phyloP scores from a whole-genome alignment of 2,888 invertebrate species.

The Lordiphosa andalusiaca region DNA sequence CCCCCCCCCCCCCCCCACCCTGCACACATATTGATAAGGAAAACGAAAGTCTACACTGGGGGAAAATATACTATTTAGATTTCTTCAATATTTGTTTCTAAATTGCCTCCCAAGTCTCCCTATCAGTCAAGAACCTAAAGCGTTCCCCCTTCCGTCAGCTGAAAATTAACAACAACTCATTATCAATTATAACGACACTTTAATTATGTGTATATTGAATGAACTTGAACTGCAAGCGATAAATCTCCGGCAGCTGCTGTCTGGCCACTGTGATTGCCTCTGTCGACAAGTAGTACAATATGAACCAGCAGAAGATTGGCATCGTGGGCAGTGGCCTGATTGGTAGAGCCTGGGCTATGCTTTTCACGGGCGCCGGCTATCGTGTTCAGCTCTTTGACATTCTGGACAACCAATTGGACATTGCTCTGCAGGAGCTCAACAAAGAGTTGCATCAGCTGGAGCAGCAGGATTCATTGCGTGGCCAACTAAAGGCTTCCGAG shows the following conservation, averaged over 20 bases:
- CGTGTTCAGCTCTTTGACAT: constrained; percentile 94
- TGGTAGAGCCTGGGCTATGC: constrained; percentile 98
- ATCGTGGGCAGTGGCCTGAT: constrained; percentile 95
- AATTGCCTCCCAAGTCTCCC: too few species aligned
- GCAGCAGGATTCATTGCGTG: constrained; percentile 86
- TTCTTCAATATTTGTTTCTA: too few species aligned
- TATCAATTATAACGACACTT: constrained; percentile 50
- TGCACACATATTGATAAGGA: constrained; percentile 1
- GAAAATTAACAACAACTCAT: constrained; percentile 39
- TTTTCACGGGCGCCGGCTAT: constrained; percentile 95
- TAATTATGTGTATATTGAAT: constrained; percentile 43
- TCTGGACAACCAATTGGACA: constrained; percentile 86
- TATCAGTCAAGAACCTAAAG: too few species aligned
- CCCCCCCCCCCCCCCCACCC: too few species aligned
- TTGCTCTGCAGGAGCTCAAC: constrained; percentile 87
- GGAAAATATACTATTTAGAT: too few species aligned
- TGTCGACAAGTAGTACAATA: constrained; percentile 32
- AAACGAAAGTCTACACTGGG: neutral
- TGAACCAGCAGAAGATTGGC: constrained; percentile 86
- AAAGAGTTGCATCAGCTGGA: constrained; percentile 87
- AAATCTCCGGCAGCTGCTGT: constrained; percentile 39
- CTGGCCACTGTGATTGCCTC: neutral
- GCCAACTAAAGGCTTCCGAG: constrained; percentile 86
- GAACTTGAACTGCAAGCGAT: constrained; percentile 57
- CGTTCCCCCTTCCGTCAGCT: too few species aligned